Base-by-base conservation (phyloP, 1,140 invertebrate species). In the Monomorium pharaonis region DNA sequence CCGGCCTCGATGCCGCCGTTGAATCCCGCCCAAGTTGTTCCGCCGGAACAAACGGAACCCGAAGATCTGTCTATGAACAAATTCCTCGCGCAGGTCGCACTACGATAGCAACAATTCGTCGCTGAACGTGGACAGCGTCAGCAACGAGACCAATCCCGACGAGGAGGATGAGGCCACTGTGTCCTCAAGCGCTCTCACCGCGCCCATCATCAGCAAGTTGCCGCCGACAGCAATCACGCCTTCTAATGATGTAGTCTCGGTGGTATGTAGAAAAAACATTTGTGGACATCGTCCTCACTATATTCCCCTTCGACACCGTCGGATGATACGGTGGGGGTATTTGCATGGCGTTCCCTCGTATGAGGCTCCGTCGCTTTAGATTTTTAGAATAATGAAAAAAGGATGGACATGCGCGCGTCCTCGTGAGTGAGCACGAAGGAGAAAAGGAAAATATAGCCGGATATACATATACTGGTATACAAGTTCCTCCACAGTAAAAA, bases 21-120 rank as follows among this genome's bases (percentile, higher is more conserved):
- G 27, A 75, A 37, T 60, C 94, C 93, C 24, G 6, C 42, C 92
- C 95, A 5, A 91, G 95, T 60, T 90, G 62, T 27, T 7, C 24
- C 97, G 5, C 97, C 97, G 0, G 98, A 98, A 93, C 98, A 98
- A 94, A 98, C 98, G 0, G 98, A 98, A 93, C 98, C 98, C 0
- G 98, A 98, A 93, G 98, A 98, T 92, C 94, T 98, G 27, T 97
- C 97, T 9, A 97, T 97, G 96, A 92, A 91, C 77, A 91, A 92
- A 49, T 90, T 89, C 91, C 0, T 93, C 92, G 0, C 14, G 93
- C 93, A 2, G 93, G 93, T 87, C 94, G 92, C 78, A 91, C 70
- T 92, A 88, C 58, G 93, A 90, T 0, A 93, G 92, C 76, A 93
- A 91, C 49, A 42, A 21, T 2, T 65, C 76, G 9, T 78, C 60